phyloP scores from a whole-genome alignment of 2,888 invertebrate genomes.

The Meiosimyza platycephala region DNA sequence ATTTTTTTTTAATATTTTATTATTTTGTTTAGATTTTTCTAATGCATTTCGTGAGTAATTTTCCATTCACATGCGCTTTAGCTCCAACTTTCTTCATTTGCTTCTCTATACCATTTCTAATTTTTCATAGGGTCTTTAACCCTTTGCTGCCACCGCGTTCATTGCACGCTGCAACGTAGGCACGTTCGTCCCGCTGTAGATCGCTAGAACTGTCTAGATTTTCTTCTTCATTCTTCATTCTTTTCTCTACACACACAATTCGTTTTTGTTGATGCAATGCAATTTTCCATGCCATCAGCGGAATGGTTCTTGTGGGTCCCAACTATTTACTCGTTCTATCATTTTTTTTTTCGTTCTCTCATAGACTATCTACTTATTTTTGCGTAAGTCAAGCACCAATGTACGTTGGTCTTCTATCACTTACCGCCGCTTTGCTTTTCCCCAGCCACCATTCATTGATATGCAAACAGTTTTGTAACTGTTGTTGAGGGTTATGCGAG shows the following conservation, averaged over 20 bases:
- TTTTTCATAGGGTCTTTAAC: constrained; percentile 59
- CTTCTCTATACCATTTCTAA: background rate
- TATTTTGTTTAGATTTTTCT: constrained; percentile 17
- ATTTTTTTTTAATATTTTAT: background rate
- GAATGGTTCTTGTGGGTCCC: no score
- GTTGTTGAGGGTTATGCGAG: constrained; percentile 59
- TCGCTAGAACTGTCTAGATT: constrained; percentile 17
- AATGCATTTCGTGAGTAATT: constrained; percentile 31
- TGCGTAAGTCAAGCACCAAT: constrained; percentile 19
- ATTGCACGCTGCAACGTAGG: constrained; percentile 45
- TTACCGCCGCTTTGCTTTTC: background rate
- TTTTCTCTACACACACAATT: background rate
- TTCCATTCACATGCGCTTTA: constrained; percentile 22
- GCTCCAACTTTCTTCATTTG: background rate
- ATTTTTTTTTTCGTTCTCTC: background rate
- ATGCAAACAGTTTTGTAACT: constrained; percentile 57
- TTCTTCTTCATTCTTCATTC: constrained; percentile 4
- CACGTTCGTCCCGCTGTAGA: constrained; percentile 25
- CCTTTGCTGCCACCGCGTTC: constrained; percentile 56
- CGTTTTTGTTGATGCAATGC: constrained; percentile 43
- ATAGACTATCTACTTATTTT: constrained; percentile 10
- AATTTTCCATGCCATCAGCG: constrained; percentile 11
- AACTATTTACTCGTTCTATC: background rate
- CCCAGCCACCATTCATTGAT: background rate
- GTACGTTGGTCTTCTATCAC: no score